Conservation (phyloP, 1,140 invertebrate genomes). For the Bombyx mandarina region DNA sequence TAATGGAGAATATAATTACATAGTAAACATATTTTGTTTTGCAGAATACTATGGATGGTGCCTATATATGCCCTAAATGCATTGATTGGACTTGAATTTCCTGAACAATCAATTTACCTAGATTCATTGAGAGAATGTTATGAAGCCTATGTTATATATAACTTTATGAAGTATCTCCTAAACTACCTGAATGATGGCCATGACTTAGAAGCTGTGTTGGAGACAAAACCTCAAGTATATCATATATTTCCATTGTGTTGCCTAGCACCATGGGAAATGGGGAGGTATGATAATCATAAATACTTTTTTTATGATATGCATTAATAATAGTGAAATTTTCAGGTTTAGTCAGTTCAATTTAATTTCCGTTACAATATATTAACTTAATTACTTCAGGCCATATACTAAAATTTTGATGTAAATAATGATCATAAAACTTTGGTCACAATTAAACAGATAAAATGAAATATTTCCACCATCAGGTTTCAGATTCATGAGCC, state of each 20-base stretch:
- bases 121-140: conserved; percentile 95
- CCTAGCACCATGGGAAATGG: conserved; percentile 89
- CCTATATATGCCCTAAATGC: conserved; percentile 97
- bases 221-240: conserved; percentile 87
- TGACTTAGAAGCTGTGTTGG: conserved; percentile 85
- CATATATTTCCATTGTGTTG: conserved; percentile 90
- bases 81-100: conserved; percentile 87
- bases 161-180: conserved; percentile 95
- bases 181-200: conserved; percentile 90
- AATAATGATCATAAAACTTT: too few species aligned
- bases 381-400: too few species aligned
- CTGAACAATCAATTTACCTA: conserved; percentile 89
- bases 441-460: too few species aligned
- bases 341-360: too few species aligned
- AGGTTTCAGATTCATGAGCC: too few species aligned
- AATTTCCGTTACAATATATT: too few species aligned
- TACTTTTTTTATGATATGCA: too few species aligned
- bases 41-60: conserved; percentile 97
- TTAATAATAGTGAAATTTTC: too few species aligned
- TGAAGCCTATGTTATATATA: conserved; percentile 97
- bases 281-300: conserved; percentile 69
- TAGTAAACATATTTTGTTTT: conserved; percentile 33
- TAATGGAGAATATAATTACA: background rate
- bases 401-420: too few species aligned
- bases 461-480: too few species aligned